Evolutionary conservation across 2,888 invertebrate genomes (phyloP).

Genomic region (Drosophila nigricruria): DNA sequence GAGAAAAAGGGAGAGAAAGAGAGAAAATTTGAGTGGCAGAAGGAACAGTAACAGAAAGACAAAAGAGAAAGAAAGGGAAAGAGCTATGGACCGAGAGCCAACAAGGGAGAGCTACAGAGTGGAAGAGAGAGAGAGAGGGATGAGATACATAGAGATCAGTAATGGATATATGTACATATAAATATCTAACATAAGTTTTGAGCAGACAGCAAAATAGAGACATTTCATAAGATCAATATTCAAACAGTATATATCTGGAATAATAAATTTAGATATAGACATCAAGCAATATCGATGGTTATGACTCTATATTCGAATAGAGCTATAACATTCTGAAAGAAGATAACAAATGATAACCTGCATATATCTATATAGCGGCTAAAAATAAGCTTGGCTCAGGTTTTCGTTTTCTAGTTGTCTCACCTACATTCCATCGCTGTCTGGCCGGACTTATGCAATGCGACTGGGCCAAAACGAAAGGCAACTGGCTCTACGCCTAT

Average conservation of each 20-base stretch:
- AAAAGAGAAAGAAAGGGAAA: neutral
- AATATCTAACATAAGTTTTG: too few relatives aligned
- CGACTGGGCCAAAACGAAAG: constrained; percentile 29
- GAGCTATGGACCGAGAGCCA: too few relatives aligned
- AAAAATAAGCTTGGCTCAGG: neutral
- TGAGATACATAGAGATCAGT: neutral
- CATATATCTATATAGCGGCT: neutral
- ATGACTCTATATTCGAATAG: neutral
- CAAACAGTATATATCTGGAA: too few relatives aligned
- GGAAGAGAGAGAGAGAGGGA: neutral
- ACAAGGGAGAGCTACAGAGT: neutral
- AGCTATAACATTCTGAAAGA: neutral
- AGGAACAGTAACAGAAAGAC: too few relatives aligned
- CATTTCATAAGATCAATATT: too few relatives aligned
- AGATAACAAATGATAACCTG: neutral
- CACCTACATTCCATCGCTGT: constrained; percentile 24
- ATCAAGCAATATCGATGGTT: neutral
- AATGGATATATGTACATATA: too few relatives aligned
- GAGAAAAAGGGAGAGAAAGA: neutral
- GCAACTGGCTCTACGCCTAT: constrained; percentile 23
- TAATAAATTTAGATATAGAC: too few relatives aligned
- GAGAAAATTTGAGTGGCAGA: too few relatives aligned
- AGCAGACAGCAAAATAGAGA: neutral
- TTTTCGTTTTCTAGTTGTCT: constrained; percentile 17
- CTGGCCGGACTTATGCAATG: constrained; percentile 51